Base-by-base conservation (phyloP, 30 jellyfish, hydroid and myxozoan genomes). In the Cassiopea xamachana region DNA sequence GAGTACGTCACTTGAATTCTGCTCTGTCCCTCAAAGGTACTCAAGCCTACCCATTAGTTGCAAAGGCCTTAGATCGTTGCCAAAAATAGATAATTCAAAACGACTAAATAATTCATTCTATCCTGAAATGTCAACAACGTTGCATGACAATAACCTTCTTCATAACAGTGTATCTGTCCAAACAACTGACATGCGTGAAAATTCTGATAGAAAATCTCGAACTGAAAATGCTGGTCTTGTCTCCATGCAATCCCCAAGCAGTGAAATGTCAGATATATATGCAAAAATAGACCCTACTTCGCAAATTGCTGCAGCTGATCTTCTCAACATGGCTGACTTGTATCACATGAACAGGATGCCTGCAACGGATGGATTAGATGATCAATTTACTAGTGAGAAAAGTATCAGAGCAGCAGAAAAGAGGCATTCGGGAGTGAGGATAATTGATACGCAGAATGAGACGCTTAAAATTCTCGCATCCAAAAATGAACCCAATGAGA, bases 1-100 rank as follows among this genome's bases (percentile, higher is more conserved):
- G 58, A 93, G 96, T 44, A 94, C 98, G 58, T 87, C 98, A 5
- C 98, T 92, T 7, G 87, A 91, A 8, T 75, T 78, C 69, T 82
- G 93, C 92, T 90, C 93, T 1, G 87, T 83, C 2, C 75, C 93
- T 8, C 75, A 93, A 2, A 44, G 84, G 13, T 75, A 58, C 51
- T 75, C 68, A 17, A 62, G 45, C 45, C 7, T 46, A 8, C 81
- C 61, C 17, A 48, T 2, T 13, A 45, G 60, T 60, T 58, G 61
- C 47, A 46, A 27, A 60, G 39, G 69, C 69, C 16, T 68, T 1
- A 69, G 60, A 1, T 60, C 97, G 48, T 13, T 69, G 27, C 85
- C 88, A 2, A 79, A 76, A 58, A 64, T 90, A 17, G 88, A 83
- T 1, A 83, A 79, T 50, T 60, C 91, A 17, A 76, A 90, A 48